Evolutionary conservation across 1,140 invertebrate genomes (phyloP).

Genomic region (Hermetia illucens): DNA sequence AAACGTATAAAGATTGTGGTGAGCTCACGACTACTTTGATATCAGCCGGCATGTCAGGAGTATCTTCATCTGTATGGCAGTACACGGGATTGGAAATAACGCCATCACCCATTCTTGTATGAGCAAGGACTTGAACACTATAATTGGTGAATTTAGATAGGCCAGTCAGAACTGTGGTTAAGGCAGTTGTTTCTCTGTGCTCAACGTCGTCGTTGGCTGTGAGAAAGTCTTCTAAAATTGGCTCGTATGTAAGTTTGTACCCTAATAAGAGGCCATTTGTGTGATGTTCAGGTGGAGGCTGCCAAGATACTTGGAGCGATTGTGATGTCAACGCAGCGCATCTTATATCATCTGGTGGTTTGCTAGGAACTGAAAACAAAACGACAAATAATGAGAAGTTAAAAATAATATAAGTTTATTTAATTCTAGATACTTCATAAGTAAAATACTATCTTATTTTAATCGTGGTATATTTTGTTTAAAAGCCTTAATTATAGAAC

Average conservation of each 20-base stretch:
- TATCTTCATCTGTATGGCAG: conserved; percentile 74
- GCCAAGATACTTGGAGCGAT: conserved; percentile 69
- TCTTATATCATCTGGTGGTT: conserved; percentile 54
- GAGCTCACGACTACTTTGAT: conserved; percentile 69
- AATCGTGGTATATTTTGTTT: not conserved
- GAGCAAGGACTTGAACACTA: conserved; percentile 68
- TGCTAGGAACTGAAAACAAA: conserved; percentile 47
- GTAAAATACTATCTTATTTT: not conserved
- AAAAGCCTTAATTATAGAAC: too few species aligned
- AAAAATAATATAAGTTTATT: not conserved
- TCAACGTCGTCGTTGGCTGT: conserved; percentile 43
- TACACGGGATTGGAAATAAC: conserved; percentile 49
- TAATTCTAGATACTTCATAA: not conserved
- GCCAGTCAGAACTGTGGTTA: conserved; percentile 49
- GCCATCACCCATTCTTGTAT: conserved; percentile 69
- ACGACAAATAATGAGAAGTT: not conserved
- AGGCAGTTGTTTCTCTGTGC: conserved; percentile 49
- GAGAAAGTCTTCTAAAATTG: conserved; percentile 35
- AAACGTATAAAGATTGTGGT: conserved; percentile 57
- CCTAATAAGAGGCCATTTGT: conserved; percentile 70
- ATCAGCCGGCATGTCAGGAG: conserved; percentile 62
- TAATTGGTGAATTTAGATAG: conserved; percentile 74
- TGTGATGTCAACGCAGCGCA: conserved; percentile 58
- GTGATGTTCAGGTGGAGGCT: conserved; percentile 58
- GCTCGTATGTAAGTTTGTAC: conserved; percentile 63